These are phyloP conservation scores for Potamarius usumacintae DNA, from an alignment of 2,113 vertebrate species.

Conservation along the genomic window DNA sequence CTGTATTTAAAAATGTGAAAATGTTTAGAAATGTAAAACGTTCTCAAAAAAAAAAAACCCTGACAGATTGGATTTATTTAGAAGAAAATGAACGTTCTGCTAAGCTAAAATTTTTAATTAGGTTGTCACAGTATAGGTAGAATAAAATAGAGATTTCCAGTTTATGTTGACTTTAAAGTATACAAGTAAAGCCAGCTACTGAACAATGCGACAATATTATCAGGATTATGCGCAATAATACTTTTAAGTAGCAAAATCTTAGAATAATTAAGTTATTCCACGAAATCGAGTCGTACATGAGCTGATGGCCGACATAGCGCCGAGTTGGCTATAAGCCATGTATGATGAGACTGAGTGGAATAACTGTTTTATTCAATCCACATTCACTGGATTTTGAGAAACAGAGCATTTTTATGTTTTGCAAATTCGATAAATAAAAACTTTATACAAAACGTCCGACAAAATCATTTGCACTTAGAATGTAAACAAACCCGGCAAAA, in stretches of 20 bases:
- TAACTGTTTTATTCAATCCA: too few species aligned
- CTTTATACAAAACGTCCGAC: too few species aligned
- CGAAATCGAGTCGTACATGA: too few species aligned
- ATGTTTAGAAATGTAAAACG: not conserved
- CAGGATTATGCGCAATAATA: not conserved
- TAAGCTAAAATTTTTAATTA: not conserved
- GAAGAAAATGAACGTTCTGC: not conserved
- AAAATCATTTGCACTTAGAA: too few species aligned
- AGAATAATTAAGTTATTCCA: not conserved
- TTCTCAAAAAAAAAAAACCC: not conserved
- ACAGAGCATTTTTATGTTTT: too few species aligned
- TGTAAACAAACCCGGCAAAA: too few species aligned
- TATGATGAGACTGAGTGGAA: too few species aligned
- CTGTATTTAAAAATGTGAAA: not conserved
- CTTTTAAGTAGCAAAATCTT: not conserved
- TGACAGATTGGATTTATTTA: too few species aligned
- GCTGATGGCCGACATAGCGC: too few species aligned
- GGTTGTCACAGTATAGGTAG: not conserved
- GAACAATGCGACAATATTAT: not conserved
- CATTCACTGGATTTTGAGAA: too few species aligned
- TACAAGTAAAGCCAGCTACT: not conserved
- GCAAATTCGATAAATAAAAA: too few species aligned
- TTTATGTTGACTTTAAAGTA: not conserved
- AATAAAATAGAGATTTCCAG: not conserved
- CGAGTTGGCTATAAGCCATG: too few species aligned